Conservation (phyloP, 2,888 invertebrate species). For the Sarcophaga subvicina region DNA sequence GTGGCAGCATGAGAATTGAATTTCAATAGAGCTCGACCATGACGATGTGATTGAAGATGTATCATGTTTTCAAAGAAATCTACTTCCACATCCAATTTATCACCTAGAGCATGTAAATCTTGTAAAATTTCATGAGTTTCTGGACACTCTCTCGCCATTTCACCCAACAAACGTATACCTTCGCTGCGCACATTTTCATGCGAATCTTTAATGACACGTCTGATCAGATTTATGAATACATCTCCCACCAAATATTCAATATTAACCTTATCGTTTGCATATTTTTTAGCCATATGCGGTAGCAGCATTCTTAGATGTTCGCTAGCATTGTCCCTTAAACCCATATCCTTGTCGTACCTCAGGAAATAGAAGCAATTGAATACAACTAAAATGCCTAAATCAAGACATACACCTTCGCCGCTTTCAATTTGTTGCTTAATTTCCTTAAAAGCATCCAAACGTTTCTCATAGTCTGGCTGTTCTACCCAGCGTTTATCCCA, state of each 20-base stretch:
- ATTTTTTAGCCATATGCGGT: conserved; percentile 84
- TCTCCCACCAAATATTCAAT: conserved; percentile 87
- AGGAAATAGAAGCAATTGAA: conserved; percentile 92
- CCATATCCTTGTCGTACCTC: conserved; percentile 90
- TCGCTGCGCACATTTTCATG: conserved; percentile 90
- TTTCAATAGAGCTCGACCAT: conserved; percentile 91
- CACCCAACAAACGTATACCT: conserved; percentile 89
- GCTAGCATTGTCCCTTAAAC: conserved; percentile 90
- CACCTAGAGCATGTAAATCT: conserved; percentile 87
- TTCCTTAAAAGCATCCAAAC: conserved; percentile 89
- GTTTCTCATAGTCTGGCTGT: conserved; percentile 93
- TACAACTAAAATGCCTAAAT: conserved; percentile 88
- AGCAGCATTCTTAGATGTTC: conserved; percentile 88
- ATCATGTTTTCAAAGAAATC: conserved; percentile 97
- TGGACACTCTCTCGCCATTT: conserved; percentile 88
- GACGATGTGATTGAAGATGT: conserved; percentile 93
- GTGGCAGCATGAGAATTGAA: conserved; percentile 87
- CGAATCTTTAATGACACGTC: conserved; percentile 85
- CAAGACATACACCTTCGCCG: conserved; percentile 83
- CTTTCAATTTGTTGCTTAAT: conserved; percentile 83
- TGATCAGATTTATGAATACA: conserved; percentile 88
- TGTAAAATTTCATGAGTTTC: conserved; percentile 87
- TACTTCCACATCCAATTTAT: conserved; percentile 88
- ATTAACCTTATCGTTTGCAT: conserved; percentile 83
- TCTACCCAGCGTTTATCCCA: conserved; percentile 95